Percentiles rank a stretch among this genome's conserved stretches.
phyloP scores from a whole-genome alignment of 2,797 vertebrate genomes.

The Acipenser transmontanus region DNA sequence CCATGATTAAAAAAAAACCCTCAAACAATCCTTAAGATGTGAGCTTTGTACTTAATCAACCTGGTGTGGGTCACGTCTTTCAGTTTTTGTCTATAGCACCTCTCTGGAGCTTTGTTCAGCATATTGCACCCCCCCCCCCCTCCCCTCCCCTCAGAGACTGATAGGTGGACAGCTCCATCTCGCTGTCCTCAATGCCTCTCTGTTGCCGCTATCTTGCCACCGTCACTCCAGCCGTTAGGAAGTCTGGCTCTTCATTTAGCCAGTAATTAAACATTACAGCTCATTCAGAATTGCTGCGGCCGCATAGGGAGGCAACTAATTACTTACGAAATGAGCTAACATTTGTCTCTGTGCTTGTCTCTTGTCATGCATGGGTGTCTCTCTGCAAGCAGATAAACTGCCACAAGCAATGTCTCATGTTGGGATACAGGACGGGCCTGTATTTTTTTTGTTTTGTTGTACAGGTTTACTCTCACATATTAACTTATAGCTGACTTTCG shows the following conservation, averaged over 20 bases:
- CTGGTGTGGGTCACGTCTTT: too few species aligned
- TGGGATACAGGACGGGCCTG: not conserved
- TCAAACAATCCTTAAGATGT: too few species aligned
- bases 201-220: constrained; percentile 63
- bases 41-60: too few species aligned
- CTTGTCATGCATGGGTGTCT: constrained; percentile 6
- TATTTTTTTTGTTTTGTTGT: not conserved
- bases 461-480: too few species aligned
- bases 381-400: not conserved
- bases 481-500: too few species aligned
- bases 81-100: too few species aligned
- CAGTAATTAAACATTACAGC: constrained; percentile 90
- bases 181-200: constrained; percentile 46
- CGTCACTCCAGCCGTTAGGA: constrained; percentile 70
- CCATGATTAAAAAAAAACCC: too few species aligned
- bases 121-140: too few species aligned
- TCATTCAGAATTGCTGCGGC: constrained; percentile 43
- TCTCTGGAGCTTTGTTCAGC: too few species aligned
- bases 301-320: constrained; percentile 76
- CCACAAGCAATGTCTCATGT: not conserved
- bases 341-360: constrained; percentile 60
- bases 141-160: not conserved
- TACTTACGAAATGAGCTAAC: constrained; percentile 79
- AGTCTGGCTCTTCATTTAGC: constrained; percentile 77
- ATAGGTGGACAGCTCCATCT: constrained; percentile 61